Evolutionary conservation across 1,140 invertebrate species (phyloP).

Genomic region (Aphelenchoides avenae): DNA sequence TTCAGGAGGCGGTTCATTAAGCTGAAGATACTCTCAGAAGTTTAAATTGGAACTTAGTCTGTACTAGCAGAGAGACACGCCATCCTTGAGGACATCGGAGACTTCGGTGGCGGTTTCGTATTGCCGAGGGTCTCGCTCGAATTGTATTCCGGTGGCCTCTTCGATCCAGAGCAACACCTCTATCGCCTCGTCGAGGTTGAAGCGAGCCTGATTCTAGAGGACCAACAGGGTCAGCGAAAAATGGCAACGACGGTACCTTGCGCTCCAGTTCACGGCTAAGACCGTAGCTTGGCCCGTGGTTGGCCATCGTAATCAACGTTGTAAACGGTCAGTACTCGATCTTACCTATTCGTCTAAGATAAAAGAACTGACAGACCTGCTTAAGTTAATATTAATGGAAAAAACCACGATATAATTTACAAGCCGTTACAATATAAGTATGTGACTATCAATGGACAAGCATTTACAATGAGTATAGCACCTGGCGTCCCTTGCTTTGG

Average conservation of each 20-base stretch:
- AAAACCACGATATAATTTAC: too few relatives aligned
- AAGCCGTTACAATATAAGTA: too few relatives aligned
- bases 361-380: too few relatives aligned
- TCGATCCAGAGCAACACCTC: conserved; percentile 63
- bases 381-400: too few relatives aligned
- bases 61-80: conserved; percentile 64
- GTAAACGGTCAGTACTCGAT: too few relatives aligned
- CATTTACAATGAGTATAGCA: too few relatives aligned
- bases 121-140: conserved; percentile 59
- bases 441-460: too few relatives aligned
- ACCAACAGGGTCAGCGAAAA: conserved; percentile 21
- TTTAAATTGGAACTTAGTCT: conserved; percentile 9
- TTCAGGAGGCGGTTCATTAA: conserved; percentile 37
- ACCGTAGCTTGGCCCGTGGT: conserved; percentile 65
- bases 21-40: conserved; percentile 24
- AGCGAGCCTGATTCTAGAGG: conserved; percentile 64
- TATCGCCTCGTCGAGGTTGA: conserved; percentile 63
- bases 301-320: conserved; percentile 60
- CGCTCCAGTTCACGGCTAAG: conserved; percentile 65
- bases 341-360: too few relatives aligned
- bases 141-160: conserved; percentile 59
- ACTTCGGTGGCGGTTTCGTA: conserved; percentile 63
- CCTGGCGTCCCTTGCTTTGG: too few relatives aligned
- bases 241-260: conserved; percentile 60
- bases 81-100: conserved; percentile 63